A percentile compares a stretch with the other conserved stretches of the same genome.
phyloP scores from a whole-genome alignment of 2,888 invertebrate species.

The Thelaira solivaga region DNA sequence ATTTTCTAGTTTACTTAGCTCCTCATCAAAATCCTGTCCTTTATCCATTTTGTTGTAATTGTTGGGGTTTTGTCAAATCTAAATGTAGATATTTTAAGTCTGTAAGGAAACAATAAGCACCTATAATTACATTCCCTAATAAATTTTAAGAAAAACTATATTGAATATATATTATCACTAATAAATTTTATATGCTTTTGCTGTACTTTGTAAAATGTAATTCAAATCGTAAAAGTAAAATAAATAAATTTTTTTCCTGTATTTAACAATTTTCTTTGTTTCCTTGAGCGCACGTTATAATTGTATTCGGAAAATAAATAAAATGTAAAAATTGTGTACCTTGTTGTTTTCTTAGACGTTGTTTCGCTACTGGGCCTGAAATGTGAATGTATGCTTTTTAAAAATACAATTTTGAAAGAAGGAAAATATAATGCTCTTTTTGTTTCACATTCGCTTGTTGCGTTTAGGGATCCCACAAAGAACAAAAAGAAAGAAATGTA shows the following conservation, averaged over 20 bases:
- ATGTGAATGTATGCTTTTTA: slow-evolving; percentile 33
- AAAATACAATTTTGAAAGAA: slow-evolving; percentile 40
- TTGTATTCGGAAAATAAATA: too few species aligned
- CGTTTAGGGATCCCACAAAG: slow-evolving; percentile 33
- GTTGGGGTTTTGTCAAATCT: slow-evolving; percentile 50
- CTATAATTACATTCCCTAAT: too few species aligned
- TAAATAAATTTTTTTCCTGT: too few species aligned
- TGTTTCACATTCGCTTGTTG: slow-evolving; percentile 32
- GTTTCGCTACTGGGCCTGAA: slow-evolving; percentile 43
- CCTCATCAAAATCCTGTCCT: slow-evolving; percentile 10
- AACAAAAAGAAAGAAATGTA: not conserved
- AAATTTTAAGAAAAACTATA: too few species aligned
- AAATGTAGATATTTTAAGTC: slow-evolving; percentile 52
- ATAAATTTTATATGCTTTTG: too few species aligned
- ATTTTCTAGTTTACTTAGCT: not conserved
- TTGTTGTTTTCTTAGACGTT: slow-evolving; percentile 46
- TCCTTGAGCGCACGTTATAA: slow-evolving; percentile 23
- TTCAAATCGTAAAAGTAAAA: too few species aligned
- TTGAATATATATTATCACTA: too few species aligned
- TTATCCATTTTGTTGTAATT: slow-evolving; percentile 61
- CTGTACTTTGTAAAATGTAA: too few species aligned
- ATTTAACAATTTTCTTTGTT: slow-evolving; percentile 54
- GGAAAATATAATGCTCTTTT: slow-evolving; percentile 16
- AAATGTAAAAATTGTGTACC: slow-evolving; percentile 27
- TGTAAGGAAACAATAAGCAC: slow-evolving; percentile 7